A percentile compares a stretch with the other conserved stretches of the same genome.
These are phyloP conservation scores for Rana temporaria DNA, from an alignment of 2,113 vertebrate species.

Conservation along the genomic window DNA sequence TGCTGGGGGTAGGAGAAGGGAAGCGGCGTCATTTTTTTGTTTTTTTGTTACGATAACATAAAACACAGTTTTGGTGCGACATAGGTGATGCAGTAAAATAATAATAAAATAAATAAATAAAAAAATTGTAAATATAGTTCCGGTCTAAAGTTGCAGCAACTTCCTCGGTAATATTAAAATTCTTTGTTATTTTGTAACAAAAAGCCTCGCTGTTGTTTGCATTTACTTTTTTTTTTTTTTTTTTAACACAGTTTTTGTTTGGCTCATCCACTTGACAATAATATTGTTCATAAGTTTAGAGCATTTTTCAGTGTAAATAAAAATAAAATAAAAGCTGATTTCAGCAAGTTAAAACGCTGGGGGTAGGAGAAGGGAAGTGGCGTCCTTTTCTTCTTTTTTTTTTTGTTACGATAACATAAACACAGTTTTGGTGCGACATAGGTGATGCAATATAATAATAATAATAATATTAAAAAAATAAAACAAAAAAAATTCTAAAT, in stretches of 20 bases:
- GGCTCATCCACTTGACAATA: conserved; percentile 16
- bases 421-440: too few species aligned
- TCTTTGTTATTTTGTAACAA: neutral
- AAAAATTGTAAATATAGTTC: neutral
- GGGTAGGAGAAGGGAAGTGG: neutral
- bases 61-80: too few species aligned
- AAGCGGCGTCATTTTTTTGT: too few species aligned
- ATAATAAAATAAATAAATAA: neutral
- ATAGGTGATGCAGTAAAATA: too few species aligned
- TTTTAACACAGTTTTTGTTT: neutral
- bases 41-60: too few species aligned
- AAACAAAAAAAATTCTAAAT: neutral
- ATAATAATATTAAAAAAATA: too few species aligned
- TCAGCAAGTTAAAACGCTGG: neutral
- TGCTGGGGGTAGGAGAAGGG: neutral
- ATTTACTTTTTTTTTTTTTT: neutral
- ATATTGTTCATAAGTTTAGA: conserved; percentile 31
- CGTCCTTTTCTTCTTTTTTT: too few species aligned
- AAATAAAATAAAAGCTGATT: neutral
- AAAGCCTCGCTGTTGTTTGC: neutral
- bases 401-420: too few species aligned
- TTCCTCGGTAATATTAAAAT: neutral
- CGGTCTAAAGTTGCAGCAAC: neutral
- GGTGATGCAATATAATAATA: too few species aligned
- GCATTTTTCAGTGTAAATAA: neutral